A percentile compares a stretch with the other conserved stretches of the same genome.
Conservation (phyloP, 1,140 invertebrate species). For the Cyclargus thomasi region DNA sequence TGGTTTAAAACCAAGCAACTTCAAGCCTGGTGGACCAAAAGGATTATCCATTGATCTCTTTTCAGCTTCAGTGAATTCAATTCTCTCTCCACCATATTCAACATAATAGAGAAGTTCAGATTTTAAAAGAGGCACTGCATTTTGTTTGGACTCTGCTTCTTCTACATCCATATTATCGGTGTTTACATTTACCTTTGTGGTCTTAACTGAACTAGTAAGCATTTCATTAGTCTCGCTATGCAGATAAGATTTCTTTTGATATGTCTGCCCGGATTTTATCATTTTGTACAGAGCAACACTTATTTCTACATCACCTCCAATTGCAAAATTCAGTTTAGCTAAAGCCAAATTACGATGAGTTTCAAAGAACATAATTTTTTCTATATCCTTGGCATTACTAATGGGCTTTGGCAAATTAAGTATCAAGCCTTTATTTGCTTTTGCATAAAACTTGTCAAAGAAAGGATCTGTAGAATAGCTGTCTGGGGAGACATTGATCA, state of each 20-base stretch:
- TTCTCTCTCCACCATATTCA: constrained; percentile 52
- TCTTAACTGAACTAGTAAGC: constrained; percentile 49
- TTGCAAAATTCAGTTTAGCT: constrained; percentile 52
- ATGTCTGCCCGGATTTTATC: constrained; percentile 37
- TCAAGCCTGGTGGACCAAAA: constrained; percentile 57
- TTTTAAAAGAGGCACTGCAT: constrained; percentile 52
- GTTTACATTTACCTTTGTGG: constrained; percentile 43
- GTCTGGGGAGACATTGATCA: constrained; percentile 51
- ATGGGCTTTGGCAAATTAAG: constrained; percentile 41
- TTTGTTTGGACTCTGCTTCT: constrained; percentile 34
- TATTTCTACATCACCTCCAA: constrained; percentile 51
- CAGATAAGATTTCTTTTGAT: constrained; percentile 47
- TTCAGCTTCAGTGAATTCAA: constrained; percentile 58
- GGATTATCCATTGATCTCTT: constrained; percentile 54
- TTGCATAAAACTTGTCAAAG: constrained; percentile 51
- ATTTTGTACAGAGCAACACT: constrained; percentile 56
- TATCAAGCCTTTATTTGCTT: constrained; percentile 45
- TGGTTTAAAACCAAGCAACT: constrained; percentile 65
- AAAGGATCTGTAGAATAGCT: constrained; percentile 43
- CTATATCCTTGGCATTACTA: constrained; percentile 40
- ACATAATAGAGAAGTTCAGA: constrained; percentile 52
- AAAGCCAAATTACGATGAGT: constrained; percentile 55
- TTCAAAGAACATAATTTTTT: constrained; percentile 47
- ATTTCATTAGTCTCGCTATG: constrained; percentile 51
- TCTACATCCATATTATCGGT: constrained; percentile 27